Evolutionary conservation across 2,113 vertebrate species (phyloP), one percentile per base, ranked within the genome.

Genomic region (Urocolius indicus): DNA sequence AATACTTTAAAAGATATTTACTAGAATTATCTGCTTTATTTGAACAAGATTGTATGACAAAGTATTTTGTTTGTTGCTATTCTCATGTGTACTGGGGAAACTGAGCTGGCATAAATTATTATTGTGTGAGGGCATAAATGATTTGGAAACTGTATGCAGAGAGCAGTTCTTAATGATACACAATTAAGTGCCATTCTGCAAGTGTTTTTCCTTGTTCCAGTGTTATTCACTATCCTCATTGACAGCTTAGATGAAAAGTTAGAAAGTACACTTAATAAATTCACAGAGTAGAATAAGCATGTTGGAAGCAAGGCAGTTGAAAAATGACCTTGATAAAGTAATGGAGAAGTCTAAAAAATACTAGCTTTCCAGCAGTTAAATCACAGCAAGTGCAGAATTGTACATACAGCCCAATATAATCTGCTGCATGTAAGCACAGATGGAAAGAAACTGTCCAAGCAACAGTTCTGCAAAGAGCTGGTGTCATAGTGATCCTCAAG

Each of bases 11-110:
- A 90, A 81, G 17, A 52, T 63, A 71, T 75, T 76, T 93, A 43
- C 21, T 66, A 54, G 6, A 34, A 67, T 77, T 76, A 46, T 58
- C 49, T 76, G 52, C 18, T 95, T 84, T 81, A 67, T 91, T 96
- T 94, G 49, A 90, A 59, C 55, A 91, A 83, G 55, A 29, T 13
- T 82, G 2, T 86, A 72, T 51, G 15, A 41, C 34, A 92, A 41
- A 94, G 55, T 90, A 74, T 79, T 71, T 80, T 29, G 15, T 24
- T 89, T 87, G 32, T 91, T 93, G 24, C 54, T 94, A 34, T 75
- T 71, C 61, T 58, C n/a, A 21, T 34, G 9, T 69, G 27, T 73
- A 22, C 46, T 79, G 54, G 41, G 71, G n/a, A 88, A 94, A 83
- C 54, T 38, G 29, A 29, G 17, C 68, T 89, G 55, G 51, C 80